phyloP scores from a whole-genome alignment of 2,888 invertebrate species.

The Camptogramma bilineatum region DNA sequence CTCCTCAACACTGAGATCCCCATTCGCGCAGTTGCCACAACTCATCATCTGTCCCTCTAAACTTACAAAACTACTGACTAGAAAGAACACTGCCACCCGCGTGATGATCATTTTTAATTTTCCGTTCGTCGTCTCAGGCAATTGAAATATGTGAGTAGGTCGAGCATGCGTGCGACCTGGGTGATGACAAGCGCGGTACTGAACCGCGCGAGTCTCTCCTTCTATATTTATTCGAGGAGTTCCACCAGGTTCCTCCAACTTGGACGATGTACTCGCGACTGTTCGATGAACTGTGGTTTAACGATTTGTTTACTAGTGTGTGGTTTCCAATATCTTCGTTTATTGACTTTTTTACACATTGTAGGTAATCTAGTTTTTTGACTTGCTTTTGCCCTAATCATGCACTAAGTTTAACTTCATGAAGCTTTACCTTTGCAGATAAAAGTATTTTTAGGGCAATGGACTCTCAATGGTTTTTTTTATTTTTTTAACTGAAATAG shows the following conservation, averaged over 20 bases:
- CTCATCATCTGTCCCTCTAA: conserved; percentile 65
- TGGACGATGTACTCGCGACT: conserved; percentile 53
- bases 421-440: neutral
- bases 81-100: conserved; percentile 64
- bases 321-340: neutral
- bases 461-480: neutral
- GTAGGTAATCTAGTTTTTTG: neutral
- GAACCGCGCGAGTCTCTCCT: conserved; percentile 30
- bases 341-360: neutral
- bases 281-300: conserved; percentile 16
- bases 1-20: conserved; percentile 81
- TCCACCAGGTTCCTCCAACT: conserved; percentile 21
- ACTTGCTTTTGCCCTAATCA: neutral
- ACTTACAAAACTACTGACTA: conserved; percentile 68
- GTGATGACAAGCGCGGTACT: conserved; percentile 60
- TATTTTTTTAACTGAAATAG: no score
- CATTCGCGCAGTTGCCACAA: conserved; percentile 74
- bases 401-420: neutral
- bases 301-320: conserved; percentile 24
- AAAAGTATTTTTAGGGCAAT: neutral
- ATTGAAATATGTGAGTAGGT: conserved; percentile 69
- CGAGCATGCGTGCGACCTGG: conserved; percentile 70
- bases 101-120: conserved; percentile 58
- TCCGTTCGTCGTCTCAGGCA: conserved; percentile 63
- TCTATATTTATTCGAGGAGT: conserved; percentile 27